phyloP scores from a whole-genome alignment of 2,113 vertebrate species.

The Phoxinus phoxinus region DNA sequence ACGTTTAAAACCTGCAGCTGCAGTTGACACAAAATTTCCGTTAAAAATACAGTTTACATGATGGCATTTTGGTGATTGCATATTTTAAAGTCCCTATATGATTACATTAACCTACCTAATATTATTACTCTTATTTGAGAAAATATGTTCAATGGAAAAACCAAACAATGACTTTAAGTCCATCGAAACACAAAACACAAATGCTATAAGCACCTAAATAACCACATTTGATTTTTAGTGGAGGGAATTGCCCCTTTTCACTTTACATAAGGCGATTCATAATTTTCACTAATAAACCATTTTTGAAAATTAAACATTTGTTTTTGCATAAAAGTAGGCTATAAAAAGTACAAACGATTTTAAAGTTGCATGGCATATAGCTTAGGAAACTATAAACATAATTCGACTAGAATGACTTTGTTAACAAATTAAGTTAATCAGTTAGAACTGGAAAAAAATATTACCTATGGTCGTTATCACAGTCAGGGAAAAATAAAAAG shows the following conservation, averaged over 20 bases:
- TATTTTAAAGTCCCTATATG: too few relatives aligned
- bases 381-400: neutral
- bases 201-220: neutral
- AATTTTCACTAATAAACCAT: too few relatives aligned
- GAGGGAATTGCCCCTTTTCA: neutral
- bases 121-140: too few relatives aligned
- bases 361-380: neutral
- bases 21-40: neutral
- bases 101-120: too few relatives aligned
- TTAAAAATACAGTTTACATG: neutral
- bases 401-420: neutral
- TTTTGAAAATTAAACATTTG: too few relatives aligned
- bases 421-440: neutral
- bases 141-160: neutral
- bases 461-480: slow-evolving; percentile 98
- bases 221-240: neutral
- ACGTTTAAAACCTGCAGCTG: neutral
- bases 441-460: neutral
- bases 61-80: neutral
- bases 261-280: neutral
- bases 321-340: neutral
- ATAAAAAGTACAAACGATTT: too few relatives aligned
- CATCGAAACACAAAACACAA: neutral
- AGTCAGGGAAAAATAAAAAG: slow-evolving; percentile 98
- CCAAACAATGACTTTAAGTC: neutral